These are phyloP conservation scores for Platichthys stellatus DNA, from an alignment of 2,113 vertebrate genomes.

Conservation along the genomic window DNA sequence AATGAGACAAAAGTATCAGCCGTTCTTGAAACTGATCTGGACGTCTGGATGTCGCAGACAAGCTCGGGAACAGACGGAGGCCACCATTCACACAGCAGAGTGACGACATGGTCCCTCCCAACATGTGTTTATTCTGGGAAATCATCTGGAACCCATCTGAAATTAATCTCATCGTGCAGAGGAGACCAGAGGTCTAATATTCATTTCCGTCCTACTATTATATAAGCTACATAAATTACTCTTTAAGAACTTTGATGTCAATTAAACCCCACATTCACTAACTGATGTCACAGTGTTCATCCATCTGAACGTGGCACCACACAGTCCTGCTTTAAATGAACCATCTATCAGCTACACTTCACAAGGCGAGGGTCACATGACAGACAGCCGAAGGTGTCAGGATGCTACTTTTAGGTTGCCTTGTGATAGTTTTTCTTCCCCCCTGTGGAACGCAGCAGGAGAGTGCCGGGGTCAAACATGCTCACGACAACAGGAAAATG, in stretches of 20 bases:
- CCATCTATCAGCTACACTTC: background rate
- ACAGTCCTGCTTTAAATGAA: background rate
- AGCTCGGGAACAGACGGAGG: conserved; percentile 1
- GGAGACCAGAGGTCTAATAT: background rate
- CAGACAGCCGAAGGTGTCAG: background rate
- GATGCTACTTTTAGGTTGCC: too few species aligned
- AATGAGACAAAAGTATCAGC: conserved; percentile 8
- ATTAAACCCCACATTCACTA: background rate
- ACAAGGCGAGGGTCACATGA: background rate
- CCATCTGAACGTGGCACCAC: conserved; percentile 16
- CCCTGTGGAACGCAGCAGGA: too few species aligned
- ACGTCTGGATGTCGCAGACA: too few species aligned
- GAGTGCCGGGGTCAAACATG: too few species aligned
- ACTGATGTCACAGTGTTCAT: conserved; percentile 27
- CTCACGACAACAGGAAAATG: too few species aligned
- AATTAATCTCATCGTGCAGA: conserved; percentile 7
- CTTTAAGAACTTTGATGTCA: background rate
- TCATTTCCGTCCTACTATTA: background rate
- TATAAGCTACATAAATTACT: too few species aligned
- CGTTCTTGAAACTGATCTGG: conserved; percentile 15
- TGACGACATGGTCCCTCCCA: background rate
- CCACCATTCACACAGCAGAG: conserved; percentile 13
- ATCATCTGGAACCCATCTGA: conserved; percentile 43
- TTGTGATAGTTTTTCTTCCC: too few species aligned
- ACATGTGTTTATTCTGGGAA: conserved; percentile 39